phyloP scores from a whole-genome alignment of 2,113 vertebrate species.

The Alethe castanea region DNA sequence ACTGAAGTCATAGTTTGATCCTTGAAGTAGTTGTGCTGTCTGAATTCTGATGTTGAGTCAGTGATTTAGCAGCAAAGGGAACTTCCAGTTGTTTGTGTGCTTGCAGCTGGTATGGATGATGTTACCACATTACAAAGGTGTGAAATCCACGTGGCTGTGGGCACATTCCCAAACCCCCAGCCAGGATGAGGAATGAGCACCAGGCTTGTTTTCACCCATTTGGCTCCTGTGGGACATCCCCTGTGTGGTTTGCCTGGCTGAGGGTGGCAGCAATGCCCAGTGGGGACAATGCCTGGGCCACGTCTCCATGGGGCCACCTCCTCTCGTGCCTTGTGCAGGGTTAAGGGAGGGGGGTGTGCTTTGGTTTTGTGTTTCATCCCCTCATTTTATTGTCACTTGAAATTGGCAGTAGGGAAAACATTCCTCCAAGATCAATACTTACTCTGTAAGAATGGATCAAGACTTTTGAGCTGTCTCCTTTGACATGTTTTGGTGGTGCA shows the following conservation, averaged over 20 bases:
- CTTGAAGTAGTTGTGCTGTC: background rate
- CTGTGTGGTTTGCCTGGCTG: background rate
- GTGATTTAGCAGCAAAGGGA: background rate
- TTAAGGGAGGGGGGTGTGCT: background rate
- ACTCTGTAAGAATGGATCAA: background rate
- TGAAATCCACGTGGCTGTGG: background rate
- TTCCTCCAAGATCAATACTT: background rate
- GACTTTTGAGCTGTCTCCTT: background rate
- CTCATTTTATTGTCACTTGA: background rate
- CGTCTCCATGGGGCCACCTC: background rate
- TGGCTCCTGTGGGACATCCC: background rate
- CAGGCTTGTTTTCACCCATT: background rate
- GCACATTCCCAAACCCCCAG: background rate
- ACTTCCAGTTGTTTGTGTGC: background rate
- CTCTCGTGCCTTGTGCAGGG: rapidly evolving
- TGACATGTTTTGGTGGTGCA: background rate
- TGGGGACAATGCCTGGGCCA: background rate
- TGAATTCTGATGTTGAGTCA: background rate
- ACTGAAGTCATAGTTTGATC: background rate
- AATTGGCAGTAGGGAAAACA: background rate
- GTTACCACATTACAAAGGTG: background rate
- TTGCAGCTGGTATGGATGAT: background rate
- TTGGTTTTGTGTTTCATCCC: rapidly evolving
- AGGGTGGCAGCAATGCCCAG: background rate
- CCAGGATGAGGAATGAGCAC: background rate